Conservation (phyloP, 2,888 invertebrate genomes). For the Drosophila limbata region DNA sequence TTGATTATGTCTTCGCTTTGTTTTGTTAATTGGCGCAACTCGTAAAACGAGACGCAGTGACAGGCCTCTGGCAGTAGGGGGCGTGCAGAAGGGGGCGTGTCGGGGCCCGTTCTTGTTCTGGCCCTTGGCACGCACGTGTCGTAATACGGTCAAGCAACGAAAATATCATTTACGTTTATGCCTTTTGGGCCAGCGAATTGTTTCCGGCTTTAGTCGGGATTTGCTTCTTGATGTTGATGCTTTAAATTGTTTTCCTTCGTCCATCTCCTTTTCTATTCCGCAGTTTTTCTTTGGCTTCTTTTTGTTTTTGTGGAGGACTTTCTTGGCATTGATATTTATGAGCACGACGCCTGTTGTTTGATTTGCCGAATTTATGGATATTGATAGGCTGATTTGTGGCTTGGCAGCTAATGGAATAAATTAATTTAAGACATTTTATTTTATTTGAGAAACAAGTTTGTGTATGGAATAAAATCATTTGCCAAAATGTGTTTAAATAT, state of each 20-base stretch:
- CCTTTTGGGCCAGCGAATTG: constrained; percentile 30
- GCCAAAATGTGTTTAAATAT: background rate
- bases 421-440: background rate
- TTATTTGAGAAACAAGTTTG: background rate
- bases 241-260: constrained; percentile 26
- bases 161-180: constrained; percentile 32
- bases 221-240: constrained; percentile 35
- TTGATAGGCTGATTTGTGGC: constrained; percentile 33
- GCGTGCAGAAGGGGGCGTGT: constrained; percentile 11
- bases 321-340: constrained; percentile 42
- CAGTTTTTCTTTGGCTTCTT: background rate
- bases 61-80: constrained; percentile 4
- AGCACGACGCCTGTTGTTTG: constrained; percentile 1
- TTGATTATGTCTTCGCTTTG: constrained; percentile 51
- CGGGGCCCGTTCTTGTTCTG: constrained; percentile 7
- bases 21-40: constrained; percentile 57
- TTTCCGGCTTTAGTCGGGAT: constrained; percentile 36
- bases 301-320: constrained; percentile 1
- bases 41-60: constrained; percentile 36
- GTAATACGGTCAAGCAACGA: constrained; percentile 22
- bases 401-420: constrained; percentile 7
- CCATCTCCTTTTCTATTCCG: background rate
- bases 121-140: constrained; percentile 39
- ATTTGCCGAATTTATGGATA: constrained; percentile 16
- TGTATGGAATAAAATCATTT: background rate